These are phyloP conservation scores for Eupelmus urozonus DNA, from an alignment of 2,888 invertebrate genomes.

Conservation along the genomic window DNA sequence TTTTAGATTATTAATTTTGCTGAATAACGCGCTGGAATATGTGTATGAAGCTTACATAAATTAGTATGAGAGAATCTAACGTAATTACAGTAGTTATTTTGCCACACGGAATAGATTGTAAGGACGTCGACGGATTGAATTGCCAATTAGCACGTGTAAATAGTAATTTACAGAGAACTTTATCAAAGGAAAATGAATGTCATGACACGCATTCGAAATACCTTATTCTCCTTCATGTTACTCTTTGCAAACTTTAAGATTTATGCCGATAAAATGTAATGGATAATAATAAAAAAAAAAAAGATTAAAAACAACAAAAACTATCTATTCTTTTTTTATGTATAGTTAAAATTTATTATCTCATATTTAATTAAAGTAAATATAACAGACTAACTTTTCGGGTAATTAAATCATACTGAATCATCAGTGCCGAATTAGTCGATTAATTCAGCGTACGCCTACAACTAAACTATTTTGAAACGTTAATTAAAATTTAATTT, in stretches of 20 bases:
- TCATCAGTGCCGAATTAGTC: not conserved
- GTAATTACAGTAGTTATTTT: conserved; percentile 58
- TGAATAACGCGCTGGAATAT: conserved; percentile 17
- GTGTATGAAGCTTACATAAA: conserved; percentile 46
- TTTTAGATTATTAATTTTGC: conserved; percentile 53
- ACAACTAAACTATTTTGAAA: conserved; percentile 37
- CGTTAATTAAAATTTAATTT: conserved; percentile 43
- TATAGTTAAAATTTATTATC: not conserved
- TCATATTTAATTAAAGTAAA: conserved; percentile 4
- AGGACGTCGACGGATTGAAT: conserved; percentile 54
- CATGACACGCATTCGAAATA: conserved; percentile 27
- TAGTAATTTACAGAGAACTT: conserved; percentile 56
- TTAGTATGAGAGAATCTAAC: conserved; percentile 17
- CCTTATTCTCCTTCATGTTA: conserved; percentile 8
- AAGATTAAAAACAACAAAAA: not conserved
- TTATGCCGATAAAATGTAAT: conserved; percentile 40
- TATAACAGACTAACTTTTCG: conserved; percentile 19
- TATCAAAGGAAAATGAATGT: conserved; percentile 59
- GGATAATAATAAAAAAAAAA: not conserved
- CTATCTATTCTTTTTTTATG: not conserved
- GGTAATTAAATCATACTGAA: conserved; percentile 23
- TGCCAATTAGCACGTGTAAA: conserved; percentile 59
- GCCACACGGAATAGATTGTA: conserved; percentile 49
- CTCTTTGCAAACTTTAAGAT: conserved; percentile 3
- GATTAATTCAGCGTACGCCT: conserved; percentile 38